A percentile compares a stretch with the other conserved stretches of the same genome.
phyloP scores from a whole-genome alignment of 2,113 vertebrate genomes.

The Phyllostomus discolor region DNA sequence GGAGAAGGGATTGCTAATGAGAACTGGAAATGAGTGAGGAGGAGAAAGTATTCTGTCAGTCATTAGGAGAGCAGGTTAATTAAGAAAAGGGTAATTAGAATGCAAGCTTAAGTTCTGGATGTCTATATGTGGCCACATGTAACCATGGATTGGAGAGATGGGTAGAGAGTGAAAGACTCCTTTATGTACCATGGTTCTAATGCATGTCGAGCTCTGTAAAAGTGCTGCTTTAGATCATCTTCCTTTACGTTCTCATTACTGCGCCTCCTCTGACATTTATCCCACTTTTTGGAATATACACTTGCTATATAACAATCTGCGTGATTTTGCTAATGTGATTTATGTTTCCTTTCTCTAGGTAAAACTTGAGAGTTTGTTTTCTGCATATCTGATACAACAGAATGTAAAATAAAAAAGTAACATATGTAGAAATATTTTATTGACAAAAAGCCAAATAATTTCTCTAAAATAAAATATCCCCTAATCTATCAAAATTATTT shows the following conservation, averaged over 20 bases:
- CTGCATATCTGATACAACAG: background rate
- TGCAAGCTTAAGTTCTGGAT: background rate
- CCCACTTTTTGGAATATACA: background rate
- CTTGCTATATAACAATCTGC: background rate
- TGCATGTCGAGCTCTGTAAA: background rate
- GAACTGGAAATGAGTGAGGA: background rate
- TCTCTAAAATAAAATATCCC: background rate
- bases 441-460: background rate
- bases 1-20: constrained; percentile 6
- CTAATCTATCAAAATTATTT: background rate
- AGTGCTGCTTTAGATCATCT: background rate
- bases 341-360: background rate
- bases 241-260: background rate
- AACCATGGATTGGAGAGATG: background rate
- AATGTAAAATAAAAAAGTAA: background rate
- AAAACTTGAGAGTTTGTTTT: background rate
- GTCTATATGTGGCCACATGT: background rate
- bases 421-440: background rate
- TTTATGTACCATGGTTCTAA: background rate
- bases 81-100: background rate
- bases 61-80: background rate
- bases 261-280: background rate
- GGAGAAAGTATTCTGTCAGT: background rate
- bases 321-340: background rate
- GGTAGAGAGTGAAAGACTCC: background rate